Evolutionary conservation across 2,888 invertebrate species (phyloP), one percentile per base, ranked within the genome.

Genomic region (Galerucella calmariensis): DNA sequence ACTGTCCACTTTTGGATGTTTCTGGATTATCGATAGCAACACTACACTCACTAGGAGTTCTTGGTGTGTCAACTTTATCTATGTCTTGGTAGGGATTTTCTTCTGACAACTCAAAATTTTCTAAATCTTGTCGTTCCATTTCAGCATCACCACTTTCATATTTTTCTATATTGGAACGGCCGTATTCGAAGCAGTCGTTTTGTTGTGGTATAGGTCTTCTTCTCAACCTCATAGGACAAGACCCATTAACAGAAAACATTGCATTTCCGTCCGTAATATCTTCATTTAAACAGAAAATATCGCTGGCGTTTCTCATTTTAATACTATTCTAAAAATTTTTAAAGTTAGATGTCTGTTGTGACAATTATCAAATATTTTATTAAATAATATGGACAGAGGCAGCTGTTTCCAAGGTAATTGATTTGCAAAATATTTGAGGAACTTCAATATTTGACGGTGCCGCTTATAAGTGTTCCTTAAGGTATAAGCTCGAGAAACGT

Each of bases 201-300:
- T 77, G 73, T 24, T 66, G 69, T 10, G 68, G 56, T 27, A 67
- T 59, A n/a, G 59, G 74, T 61, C 81, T 78, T 35, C 85, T 72
- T 69, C 82, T 83, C 20, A 84, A 83, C 69, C 83, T 83, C 74
- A 85, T 80, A 0, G 85, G 86, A 69, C 85, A 84, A 11, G 83
- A 81, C 5, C 86, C 87, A 46, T 84, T 84, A 27, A 85, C 84
- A 0, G 87, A 86, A 76, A 86, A 86, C 77, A 87, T 85, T 74
- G 84, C 81, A 51, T 81, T 84, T 41, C 85, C 85, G 71, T 84
- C 85, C 53, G 84, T 83, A 63, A 81, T 79, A n/a, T 83, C 81
- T 61, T 85, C 84, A 74, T 84, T 83, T 69, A 86, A 79, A 74
- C 84, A 85, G 78, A 87, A 87, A 67, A 87, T 86, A 78, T 87